Evolutionary conservation across 2,113 vertebrate species (phyloP).

Genomic region (Eublepharis macularius): DNA sequence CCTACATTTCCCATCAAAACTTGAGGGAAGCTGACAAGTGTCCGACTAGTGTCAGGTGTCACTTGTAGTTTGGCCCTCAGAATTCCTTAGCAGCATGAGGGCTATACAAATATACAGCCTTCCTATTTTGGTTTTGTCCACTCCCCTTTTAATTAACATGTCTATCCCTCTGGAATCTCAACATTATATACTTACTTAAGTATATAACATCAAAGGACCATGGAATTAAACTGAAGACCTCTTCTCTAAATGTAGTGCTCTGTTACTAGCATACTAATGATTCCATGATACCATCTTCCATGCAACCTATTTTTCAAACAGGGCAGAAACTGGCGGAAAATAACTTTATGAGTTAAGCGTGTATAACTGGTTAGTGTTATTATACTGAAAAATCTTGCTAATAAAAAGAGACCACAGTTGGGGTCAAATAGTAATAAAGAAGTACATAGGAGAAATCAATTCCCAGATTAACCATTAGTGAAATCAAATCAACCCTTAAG

Average conservation of each 20-base stretch:
- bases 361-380: background rate
- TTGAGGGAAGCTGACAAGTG: too few relatives aligned
- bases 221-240: constrained; percentile 2
- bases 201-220: too few relatives aligned
- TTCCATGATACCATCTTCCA: constrained; percentile 5
- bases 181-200: too few relatives aligned
- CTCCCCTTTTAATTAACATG: too few relatives aligned
- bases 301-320: constrained; percentile 19
- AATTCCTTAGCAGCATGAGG: too few relatives aligned
- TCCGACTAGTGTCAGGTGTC: too few relatives aligned
- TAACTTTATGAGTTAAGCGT: background rate
- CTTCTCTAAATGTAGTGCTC: constrained; percentile 3
- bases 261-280: background rate
- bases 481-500: constrained; percentile 40
- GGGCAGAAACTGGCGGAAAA: constrained; percentile 28
- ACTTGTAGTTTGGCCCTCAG: too few relatives aligned
- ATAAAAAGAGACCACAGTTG: constrained; percentile 5
- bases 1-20: too few relatives aligned
- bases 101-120: too few relatives aligned
- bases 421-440: background rate
- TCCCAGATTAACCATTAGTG: constrained; percentile 27
- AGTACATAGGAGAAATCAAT: background rate
- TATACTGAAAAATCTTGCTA: background rate
- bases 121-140: too few relatives aligned
- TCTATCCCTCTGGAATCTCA: too few relatives aligned